Conservation (phyloP, 2,888 invertebrate genomes). For the Agonum fuliginosum region DNA sequence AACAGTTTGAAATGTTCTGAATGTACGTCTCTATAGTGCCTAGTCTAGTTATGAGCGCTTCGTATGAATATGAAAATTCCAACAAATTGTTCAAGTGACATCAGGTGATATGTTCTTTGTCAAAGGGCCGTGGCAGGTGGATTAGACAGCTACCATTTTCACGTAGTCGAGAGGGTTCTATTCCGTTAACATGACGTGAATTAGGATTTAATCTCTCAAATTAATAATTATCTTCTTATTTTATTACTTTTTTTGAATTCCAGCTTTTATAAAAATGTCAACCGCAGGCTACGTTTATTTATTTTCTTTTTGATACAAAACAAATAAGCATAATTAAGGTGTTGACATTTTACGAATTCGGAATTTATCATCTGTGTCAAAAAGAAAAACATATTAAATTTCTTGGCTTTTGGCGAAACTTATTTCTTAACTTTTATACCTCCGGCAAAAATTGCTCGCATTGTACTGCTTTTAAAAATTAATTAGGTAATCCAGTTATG, state of each 20-base stretch:
- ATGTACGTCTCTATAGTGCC: slow-evolving; percentile 9
- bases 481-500: too few relatives aligned
- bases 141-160: not conserved
- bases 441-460: too few relatives aligned
- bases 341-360: too few relatives aligned
- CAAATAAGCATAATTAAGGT: too few relatives aligned
- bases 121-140: not conserved
- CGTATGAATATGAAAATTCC: slow-evolving; percentile 12
- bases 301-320: too few relatives aligned
- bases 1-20: not conserved
- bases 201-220: not conserved
- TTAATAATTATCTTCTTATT: not conserved
- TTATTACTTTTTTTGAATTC: not conserved
- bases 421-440: too few relatives aligned
- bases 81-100: slow-evolving; percentile 16
- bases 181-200: not conserved
- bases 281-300: too few relatives aligned
- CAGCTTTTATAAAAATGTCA: not conserved
- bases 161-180: not conserved
- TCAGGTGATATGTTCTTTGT: slow-evolving; percentile 28
- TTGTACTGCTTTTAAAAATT: too few relatives aligned
- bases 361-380: too few relatives aligned
- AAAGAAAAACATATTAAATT: too few relatives aligned
- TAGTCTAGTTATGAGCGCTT: too few relatives aligned
- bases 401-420: too few relatives aligned